phyloP scores from a whole-genome alignment of 2,113 vertebrate species.

The Pelobates fuscus region DNA sequence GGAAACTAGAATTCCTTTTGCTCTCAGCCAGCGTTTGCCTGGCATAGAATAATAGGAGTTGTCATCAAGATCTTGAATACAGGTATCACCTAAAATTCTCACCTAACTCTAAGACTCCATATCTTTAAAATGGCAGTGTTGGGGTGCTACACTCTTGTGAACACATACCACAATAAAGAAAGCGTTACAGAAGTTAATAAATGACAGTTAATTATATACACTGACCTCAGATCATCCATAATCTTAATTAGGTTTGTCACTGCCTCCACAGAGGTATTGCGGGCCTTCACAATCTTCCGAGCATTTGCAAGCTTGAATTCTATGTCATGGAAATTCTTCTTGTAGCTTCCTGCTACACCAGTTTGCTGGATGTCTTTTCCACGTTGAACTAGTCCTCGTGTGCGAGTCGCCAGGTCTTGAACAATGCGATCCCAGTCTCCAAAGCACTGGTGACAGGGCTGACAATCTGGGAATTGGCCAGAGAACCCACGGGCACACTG shows the following conservation, averaged over 20 bases:
- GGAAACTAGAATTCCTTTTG: too few species aligned
- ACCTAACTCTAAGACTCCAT: too few species aligned
- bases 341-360: constrained; percentile 79
- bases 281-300: constrained; percentile 77
- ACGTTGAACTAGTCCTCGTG: constrained; percentile 72
- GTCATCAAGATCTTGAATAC: too few species aligned
- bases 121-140: too few species aligned
- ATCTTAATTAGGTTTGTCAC: constrained; percentile 75
- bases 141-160: too few species aligned
- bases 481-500: constrained; percentile 93
- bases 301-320: constrained; percentile 81
- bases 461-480: constrained; percentile 85
- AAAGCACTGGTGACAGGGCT: constrained; percentile 92
- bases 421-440: constrained; percentile 97
- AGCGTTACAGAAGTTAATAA: too few species aligned
- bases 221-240: constrained; percentile 86
- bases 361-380: constrained; percentile 82
- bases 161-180: too few species aligned
- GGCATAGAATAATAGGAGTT: too few species aligned
- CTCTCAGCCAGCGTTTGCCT: too few species aligned
- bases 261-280: constrained; percentile 76
- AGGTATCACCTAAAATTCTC: too few species aligned
- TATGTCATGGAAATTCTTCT: constrained; percentile 77
- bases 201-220: too few species aligned
- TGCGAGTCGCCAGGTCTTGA: constrained; percentile 84